Conservation (phyloP, 2,888 invertebrate species). For the Melieria omissa region DNA sequence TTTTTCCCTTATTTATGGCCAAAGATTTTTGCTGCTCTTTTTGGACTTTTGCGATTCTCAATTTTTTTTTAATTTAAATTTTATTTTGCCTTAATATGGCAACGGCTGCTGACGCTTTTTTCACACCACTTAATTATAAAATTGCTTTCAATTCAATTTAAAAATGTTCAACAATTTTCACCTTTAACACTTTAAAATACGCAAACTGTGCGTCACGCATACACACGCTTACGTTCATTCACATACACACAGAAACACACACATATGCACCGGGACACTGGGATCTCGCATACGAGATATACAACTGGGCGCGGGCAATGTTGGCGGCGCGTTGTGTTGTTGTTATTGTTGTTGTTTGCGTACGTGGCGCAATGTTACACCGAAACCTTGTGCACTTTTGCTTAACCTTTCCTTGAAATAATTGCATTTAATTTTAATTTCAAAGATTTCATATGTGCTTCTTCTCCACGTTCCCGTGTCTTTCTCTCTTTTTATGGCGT, state of each 20-base stretch:
- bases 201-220: no score
- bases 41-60: neutral
- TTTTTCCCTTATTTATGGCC: no score
- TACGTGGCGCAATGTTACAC: neutral
- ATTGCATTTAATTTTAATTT: neutral
- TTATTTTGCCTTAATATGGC: neutral
- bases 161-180: constrained; percentile 26
- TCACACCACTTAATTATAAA: no score
- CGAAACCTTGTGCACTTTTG: neutral
- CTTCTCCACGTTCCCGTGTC: neutral
- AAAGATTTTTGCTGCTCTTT: neutral
- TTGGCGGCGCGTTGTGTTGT: no score
- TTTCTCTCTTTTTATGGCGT: neutral
- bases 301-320: no score
- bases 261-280: no score
- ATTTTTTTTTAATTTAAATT: constrained; percentile 4
- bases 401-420: neutral
- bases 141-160: neutral
- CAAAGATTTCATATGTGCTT: neutral
- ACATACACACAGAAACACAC: no score
- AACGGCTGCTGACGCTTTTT: no score
- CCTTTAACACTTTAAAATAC: constrained; percentile 4
- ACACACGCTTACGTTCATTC: no score
- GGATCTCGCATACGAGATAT: no score
- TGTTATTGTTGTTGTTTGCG: no score